These are phyloP conservation scores for Trachelus iudaicus DNA, from an alignment of 2,888 invertebrate genomes.

Conservation along the genomic window DNA sequence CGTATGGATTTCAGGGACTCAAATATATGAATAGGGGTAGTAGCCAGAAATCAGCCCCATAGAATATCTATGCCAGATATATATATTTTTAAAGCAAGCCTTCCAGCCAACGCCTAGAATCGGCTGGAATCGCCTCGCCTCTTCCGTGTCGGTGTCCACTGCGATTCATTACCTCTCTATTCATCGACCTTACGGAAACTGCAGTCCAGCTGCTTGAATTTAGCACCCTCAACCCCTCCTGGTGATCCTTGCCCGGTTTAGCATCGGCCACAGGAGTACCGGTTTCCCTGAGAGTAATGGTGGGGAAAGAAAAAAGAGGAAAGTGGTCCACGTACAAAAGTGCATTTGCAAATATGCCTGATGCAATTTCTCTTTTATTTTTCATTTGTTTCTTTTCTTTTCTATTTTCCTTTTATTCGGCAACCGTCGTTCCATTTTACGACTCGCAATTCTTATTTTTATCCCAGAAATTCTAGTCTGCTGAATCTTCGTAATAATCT, in stretches of 20 bases:
- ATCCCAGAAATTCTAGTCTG: neutral
- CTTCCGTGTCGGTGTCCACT: slow-evolving; percentile 64
- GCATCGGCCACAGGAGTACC: neutral
- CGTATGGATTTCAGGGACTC: neutral
- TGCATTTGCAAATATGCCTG: neutral
- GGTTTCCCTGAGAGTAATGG: neutral
- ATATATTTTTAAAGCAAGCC: slow-evolving; percentile 54
- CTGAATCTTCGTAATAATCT: neutral
- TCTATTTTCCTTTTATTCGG: neutral
- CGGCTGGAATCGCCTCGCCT: slow-evolving; percentile 54
- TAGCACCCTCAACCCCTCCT: slow-evolving; percentile 8
- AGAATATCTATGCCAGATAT: slow-evolving; percentile 32
- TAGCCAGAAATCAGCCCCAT: neutral
- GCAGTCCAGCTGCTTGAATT: slow-evolving; percentile 4
- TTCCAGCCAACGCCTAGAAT: slow-evolving; percentile 49
- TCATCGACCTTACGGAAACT: slow-evolving; percentile 54
- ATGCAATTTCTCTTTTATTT: neutral
- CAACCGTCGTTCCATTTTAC: too few relatives aligned
- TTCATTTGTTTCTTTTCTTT: neutral
- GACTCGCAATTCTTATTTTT: too few relatives aligned
- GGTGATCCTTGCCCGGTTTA: neutral
- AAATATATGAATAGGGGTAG: slow-evolving; percentile 13
- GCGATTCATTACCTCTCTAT: slow-evolving; percentile 65
- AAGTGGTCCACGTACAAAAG: neutral
- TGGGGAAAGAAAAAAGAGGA: too few relatives aligned